Base-by-base conservation (phyloP, 35 echinoderm and acorn worm genomes). In the Apostichopus parvimensis region DNA sequence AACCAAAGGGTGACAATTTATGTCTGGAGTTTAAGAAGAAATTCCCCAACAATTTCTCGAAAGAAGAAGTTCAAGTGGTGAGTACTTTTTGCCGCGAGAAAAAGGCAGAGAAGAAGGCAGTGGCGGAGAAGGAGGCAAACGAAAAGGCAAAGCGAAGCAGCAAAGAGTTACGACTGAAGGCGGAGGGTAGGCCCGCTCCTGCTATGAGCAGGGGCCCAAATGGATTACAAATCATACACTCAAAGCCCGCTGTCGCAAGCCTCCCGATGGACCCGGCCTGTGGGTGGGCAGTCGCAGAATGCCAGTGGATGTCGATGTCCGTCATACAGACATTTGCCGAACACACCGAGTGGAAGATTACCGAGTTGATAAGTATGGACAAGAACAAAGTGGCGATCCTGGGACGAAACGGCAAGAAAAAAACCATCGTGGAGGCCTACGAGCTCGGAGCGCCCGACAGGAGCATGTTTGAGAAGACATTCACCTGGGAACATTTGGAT, bases 371-470 rank as follows among this genome's bases (percentile, higher is more conserved):
- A 9, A 57, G 62, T 20, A 6, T 88, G 13, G 57, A 60, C 24
- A 15, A 72, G 5, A 66, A 58, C 64, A 25, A 34, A 13, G 58
- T 88, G 14, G 86, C 64, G 23, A 88, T 88, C 20, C 86, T 88
- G 15, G 86, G 86, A 8, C 58, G 86, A 55, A 88, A 73, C 52
- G 86, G 86, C n/a, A 21, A 17, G 8, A 24, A 64, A 13, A 60
- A 73, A n/a, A 88, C 86, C 9, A 71, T 88, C 22, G 64, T 88
- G 20, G 86, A 88, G 34, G 28, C 72, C 22, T 88, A 88, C n/a
- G 24, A 88, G 13, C 15, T 66, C 34, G 21, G 13, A 23, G 28
- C 62, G 4, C 86, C 86, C 7, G 18, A 23, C 9, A 14, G 26
- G 7, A 88, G 17, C 10, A 10, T 72, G 28, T 72, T 28, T n/a